Evolutionary conservation across 2,797 vertebrate species (phyloP).

Genomic region (Discoglossus pictus): DNA sequence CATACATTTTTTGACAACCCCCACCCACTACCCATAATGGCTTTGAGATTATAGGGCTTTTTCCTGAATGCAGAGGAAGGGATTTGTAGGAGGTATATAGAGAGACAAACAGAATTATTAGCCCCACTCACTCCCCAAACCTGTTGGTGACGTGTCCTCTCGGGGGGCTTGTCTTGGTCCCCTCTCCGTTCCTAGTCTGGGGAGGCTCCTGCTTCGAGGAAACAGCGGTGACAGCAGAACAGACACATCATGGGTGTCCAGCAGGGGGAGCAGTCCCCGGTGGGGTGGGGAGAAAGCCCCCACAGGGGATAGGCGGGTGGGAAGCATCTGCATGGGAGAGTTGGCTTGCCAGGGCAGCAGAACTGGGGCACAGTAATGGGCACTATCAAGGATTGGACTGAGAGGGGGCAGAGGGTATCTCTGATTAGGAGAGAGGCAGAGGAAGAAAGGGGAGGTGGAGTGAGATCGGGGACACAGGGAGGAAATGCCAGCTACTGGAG

Average conservation of each 20-base stretch:
- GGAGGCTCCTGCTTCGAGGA: constrained; percentile 84
- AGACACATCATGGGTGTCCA: constrained; percentile 69
- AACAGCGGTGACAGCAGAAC: constrained; percentile 83
- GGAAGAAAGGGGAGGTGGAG: constrained; percentile 72
- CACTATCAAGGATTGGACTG: not conserved
- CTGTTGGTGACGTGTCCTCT: not conserved
- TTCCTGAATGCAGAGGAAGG: too few species aligned
- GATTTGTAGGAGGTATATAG: too few species aligned
- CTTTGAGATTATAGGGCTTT: too few species aligned
- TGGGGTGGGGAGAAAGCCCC: constrained; percentile 85
- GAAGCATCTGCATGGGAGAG: constrained; percentile 71
- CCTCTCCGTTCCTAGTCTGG: constrained; percentile 60
- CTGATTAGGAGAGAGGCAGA: constrained; percentile 62
- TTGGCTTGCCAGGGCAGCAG: constrained; percentile 52
- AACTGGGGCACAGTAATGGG: constrained; percentile 58
- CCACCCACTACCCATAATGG: too few species aligned
- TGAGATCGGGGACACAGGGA: constrained; percentile 17
- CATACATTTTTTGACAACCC: too few species aligned
- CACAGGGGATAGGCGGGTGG: constrained; percentile 83
- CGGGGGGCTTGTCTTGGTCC: not conserved
- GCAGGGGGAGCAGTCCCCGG: constrained; percentile 69
- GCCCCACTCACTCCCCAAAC: not conserved
- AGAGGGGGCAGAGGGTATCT: constrained; percentile 32
- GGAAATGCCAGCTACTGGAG: constrained; percentile 47
- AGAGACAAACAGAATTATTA: too few species aligned